These are phyloP conservation scores for Gambelia wislizenii DNA, from an alignment of 2,797 vertebrate genomes.

Conservation along the genomic window DNA sequence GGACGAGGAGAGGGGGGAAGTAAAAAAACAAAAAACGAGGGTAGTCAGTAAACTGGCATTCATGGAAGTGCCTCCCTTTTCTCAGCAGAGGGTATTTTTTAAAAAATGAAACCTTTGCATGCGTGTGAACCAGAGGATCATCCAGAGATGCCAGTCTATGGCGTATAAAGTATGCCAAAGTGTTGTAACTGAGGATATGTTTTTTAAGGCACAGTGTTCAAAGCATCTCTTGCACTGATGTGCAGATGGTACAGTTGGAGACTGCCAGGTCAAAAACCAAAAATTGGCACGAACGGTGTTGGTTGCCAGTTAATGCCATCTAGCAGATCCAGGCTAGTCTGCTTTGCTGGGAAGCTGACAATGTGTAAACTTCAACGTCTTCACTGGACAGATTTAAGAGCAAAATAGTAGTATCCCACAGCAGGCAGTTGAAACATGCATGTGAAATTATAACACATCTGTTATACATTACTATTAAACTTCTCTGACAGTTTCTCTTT, in stretches of 20 bases:
- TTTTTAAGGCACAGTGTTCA: constrained; percentile 42
- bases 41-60: constrained; percentile 6
- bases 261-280: constrained; percentile 37
- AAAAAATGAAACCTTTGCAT: background rate
- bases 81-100: background rate
- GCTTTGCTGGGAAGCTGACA: constrained; percentile 66
- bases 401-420: constrained; percentile 76
- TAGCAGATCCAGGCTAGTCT: constrained; percentile 67
- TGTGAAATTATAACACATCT: constrained; percentile 81
- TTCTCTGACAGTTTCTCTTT: constrained; percentile 99
- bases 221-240: constrained; percentile 42
- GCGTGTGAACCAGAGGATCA: constrained; percentile 26
- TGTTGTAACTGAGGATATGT: constrained; percentile 49
- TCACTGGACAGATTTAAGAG: constrained; percentile 81
- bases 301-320: constrained; percentile 60
- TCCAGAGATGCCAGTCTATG: constrained; percentile 48
- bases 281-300: constrained; percentile 67
- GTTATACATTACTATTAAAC: constrained; percentile 98
- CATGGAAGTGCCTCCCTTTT: background rate
- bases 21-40: constrained; percentile 32
- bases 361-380: constrained; percentile 74
- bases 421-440: constrained; percentile 82
- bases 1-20: constrained; percentile 11
- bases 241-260: constrained; percentile 53
- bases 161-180: constrained; percentile 2